Evolutionary conservation across 2,888 invertebrate genomes (phyloP), one percentile per base, ranked within the genome.

Genomic region (Molorchus minor): DNA sequence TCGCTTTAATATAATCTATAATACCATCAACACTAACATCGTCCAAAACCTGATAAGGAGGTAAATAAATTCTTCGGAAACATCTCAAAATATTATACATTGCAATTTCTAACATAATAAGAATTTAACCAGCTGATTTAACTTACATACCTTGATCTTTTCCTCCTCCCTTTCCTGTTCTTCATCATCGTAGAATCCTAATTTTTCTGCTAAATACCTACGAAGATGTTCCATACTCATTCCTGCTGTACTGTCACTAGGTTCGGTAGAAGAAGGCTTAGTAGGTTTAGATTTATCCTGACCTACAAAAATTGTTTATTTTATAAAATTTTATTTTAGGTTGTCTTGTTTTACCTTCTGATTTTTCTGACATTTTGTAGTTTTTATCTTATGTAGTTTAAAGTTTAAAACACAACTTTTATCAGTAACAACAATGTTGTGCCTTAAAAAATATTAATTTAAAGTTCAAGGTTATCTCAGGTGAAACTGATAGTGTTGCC

Each of bases 21-120:
- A 96, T 82, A 1, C 92, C 93, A 69, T 92, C 90, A 63, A 95
- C 81, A 51, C 84, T 87, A 33, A 90, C 82, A 71, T 91, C 88
- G 20, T 62, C 60, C 35, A 62, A 17, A 20, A 64, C 53, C 64
- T 64, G 43, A 35, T 53, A 56, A 36, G 13, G 30, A 17, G 16
- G 12, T 44, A 38, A 2, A 35, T 38, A 46, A 2, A n/a, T 10
- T 19, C 0, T 20, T 19, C 5, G 20, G 21, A 36, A 21, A 20
- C 1, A 36, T 8, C 19, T 33, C n/a, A 49, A 16, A 10, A 49
- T 5, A 21, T 17, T 36, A 8, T 21, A 19, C 46, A 46, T 55
- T 15, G 8, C n/a, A n/a, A 33, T 33, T 3, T 33, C 25, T 8
- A 25, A 25, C 25, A n/a, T n/a, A 33, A 33, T n/a, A 33, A n/a